Evolutionary conservation across 2,797 vertebrate species (phyloP), one percentile per base, ranked within the genome.

Genomic region (Harpagifer antarcticus): DNA sequence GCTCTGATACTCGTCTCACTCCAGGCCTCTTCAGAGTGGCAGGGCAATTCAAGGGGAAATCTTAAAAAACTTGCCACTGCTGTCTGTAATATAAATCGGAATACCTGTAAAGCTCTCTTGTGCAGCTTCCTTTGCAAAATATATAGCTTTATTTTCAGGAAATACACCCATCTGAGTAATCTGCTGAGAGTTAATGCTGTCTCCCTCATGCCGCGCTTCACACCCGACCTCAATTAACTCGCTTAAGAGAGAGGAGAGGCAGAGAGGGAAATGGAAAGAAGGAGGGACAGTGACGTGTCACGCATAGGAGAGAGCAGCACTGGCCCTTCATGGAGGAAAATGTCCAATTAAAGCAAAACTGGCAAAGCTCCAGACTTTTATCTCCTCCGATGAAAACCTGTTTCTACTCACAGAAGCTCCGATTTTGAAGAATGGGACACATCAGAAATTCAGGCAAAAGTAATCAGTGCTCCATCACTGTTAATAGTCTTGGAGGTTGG

Each of bases 41-140:
- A 40, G 70, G 81, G 72, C 74, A 81, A 74, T 91, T 81, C 60
- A 73, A 68, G 60, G 43, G 53, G 63, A 82, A 71, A 66, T 63
- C 62, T 68, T 71, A 13, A 65, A 77, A 75, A 72, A 75, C 71
- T 78, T 78, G 60, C 37, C 42, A 31, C 48, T 23, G 7, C 62
- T 86, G 86, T 89, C 88, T 89, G 68, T 84, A 88, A 90, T 89
- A 63, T 47, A 85, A 88, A 85, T 90, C 83, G 71, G 84, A 89
- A 86, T 76, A 85, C 74, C 54, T 71, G 73, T 58, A 74, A 85
- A 88, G 50, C 64, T 31, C 57, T 61, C 61, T 33, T 82, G 37
- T 74, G 57, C 65, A 47, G 12, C 55, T 70, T 42, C 17, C 53
- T 71, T 68, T 76, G n/a, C 12, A 54, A 59, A 78, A 71, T 56